A percentile compares a stretch with the other conserved stretches of the same genome.
Conservation (phyloP, 2,797 vertebrate species). For the Myotis findleyi region DNA sequence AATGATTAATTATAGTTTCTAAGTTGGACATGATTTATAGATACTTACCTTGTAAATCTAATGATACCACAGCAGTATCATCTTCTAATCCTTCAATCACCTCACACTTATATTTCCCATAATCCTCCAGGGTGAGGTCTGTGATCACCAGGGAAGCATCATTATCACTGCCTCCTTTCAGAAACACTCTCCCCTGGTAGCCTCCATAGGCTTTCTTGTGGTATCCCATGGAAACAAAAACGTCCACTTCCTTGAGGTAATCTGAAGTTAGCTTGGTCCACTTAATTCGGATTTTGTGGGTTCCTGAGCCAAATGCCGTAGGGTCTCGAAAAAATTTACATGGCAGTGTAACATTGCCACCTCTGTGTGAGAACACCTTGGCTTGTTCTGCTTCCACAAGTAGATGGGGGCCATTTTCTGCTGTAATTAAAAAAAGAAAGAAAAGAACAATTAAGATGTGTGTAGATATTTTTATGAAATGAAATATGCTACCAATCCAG, state of each 20-base stretch:
- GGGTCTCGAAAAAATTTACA: slow-evolving; percentile 93
- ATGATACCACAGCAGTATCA: slow-evolving; percentile 85
- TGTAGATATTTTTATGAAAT: not conserved
- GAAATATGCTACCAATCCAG: not conserved
- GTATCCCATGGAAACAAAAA: slow-evolving; percentile 93
- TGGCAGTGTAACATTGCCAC: slow-evolving; percentile 92
- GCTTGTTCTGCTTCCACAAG: slow-evolving; percentile 92
- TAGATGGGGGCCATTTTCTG: slow-evolving; percentile 93
- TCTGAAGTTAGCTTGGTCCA: slow-evolving; percentile 95
- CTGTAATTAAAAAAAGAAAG: slow-evolving; percentile 62
- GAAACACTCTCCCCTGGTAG: slow-evolving; percentile 90
- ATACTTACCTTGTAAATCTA: slow-evolving; percentile 90
- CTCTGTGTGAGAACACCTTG: slow-evolving; percentile 88
- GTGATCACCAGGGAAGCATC: slow-evolving; percentile 93
- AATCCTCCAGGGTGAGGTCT: slow-evolving; percentile 90
- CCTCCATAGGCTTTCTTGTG: slow-evolving; percentile 91
- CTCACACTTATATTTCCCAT: slow-evolving; percentile 94
- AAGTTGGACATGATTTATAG: not conserved
- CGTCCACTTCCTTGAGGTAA: slow-evolving; percentile 92
- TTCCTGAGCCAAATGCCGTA: slow-evolving; percentile 82
- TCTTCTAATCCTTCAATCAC: slow-evolving; percentile 94
- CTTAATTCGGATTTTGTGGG: slow-evolving; percentile 91
- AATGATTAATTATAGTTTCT: not conserved
- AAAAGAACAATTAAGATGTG: not conserved
- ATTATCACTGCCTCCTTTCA: slow-evolving; percentile 87